Evolutionary conservation across 1,140 invertebrate species (phyloP).

Genomic region (Philopotamus ludificatus): DNA sequence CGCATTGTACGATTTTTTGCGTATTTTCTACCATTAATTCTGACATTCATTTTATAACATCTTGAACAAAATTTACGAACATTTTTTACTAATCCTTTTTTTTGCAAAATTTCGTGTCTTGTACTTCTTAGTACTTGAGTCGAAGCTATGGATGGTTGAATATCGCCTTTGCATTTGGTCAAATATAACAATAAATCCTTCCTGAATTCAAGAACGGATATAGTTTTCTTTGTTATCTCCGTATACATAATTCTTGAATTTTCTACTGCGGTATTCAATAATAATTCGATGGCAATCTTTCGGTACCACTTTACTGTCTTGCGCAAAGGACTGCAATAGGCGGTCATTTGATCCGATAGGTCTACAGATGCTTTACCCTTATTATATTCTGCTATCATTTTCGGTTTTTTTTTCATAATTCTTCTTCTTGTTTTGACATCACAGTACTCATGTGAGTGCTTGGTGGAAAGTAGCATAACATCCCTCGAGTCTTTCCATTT

Average conservation of each 20-base stretch:
- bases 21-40: no score
- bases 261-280: slow-evolving; percentile 39
- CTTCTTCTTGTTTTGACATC: slow-evolving; percentile 20
- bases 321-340: slow-evolving; percentile 31
- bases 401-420: slow-evolving; percentile 34
- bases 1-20: no score
- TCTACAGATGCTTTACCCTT: slow-evolving; percentile 34
- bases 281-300: slow-evolving; percentile 44
- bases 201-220: slow-evolving; percentile 7
- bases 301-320: slow-evolving; percentile 43
- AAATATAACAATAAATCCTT: slow-evolving; percentile 15
- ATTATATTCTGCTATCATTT: slow-evolving; percentile 40
- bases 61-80: no score
- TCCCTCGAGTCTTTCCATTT: slow-evolving; percentile 43
- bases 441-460: slow-evolving; percentile 31
- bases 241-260: slow-evolving; percentile 32
- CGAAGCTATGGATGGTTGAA: slow-evolving; percentile 5
- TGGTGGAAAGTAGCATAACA: slow-evolving; percentile 41
- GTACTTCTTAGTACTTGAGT: no score
- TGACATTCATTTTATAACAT: no score
- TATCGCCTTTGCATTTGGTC: slow-evolving; percentile 8
- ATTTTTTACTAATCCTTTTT: no score
- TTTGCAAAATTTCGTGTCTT: no score
- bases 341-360: slow-evolving; percentile 37
- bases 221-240: slow-evolving; percentile 6